Percentiles rank a stretch among this genome's conserved stretches.
Conservation (phyloP, 2,888 invertebrate genomes). For the Cyrtodaria siliqua region DNA sequence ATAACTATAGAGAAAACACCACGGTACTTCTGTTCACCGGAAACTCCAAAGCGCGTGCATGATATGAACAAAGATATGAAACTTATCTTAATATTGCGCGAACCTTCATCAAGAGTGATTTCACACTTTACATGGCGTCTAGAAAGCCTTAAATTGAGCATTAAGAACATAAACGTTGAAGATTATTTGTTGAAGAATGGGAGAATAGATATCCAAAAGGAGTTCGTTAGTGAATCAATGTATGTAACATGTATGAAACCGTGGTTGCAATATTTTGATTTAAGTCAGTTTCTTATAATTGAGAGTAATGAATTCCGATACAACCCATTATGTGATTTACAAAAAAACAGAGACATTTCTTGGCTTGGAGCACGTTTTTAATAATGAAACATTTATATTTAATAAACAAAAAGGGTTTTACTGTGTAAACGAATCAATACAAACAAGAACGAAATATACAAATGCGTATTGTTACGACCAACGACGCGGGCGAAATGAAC, state of each 20-base stretch:
- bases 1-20: constrained; percentile 99
- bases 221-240: constrained; percentile 81
- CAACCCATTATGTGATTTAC: constrained; percentile 74
- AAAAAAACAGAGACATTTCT: constrained; percentile 78
- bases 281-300: constrained; percentile 96
- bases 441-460: constrained; percentile 84
- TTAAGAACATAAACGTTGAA: constrained; percentile 6
- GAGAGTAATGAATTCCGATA: constrained; percentile 87
- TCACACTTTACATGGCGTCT: constrained; percentile 93
- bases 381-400: constrained; percentile 95
- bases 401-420: constrained; percentile 98
- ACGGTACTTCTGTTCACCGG: constrained; percentile 97
- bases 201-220: constrained; percentile 59
- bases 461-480: constrained; percentile 94
- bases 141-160: constrained; percentile 80
- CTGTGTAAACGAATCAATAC: constrained; percentile 88
- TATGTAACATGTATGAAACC: constrained; percentile 91
- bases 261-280: constrained; percentile 97
- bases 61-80: constrained; percentile 96
- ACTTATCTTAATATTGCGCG: constrained; percentile 96
- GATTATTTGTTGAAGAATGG: constrained; percentile 18
- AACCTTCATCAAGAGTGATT: constrained; percentile 97
- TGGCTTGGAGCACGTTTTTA: constrained; percentile 69
- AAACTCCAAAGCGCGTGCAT: constrained; percentile 96
- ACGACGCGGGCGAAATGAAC: constrained; percentile 91